These are phyloP conservation scores for Pungitius pungitius DNA, from an alignment of 2,113 vertebrate genomes.

Conservation along the genomic window DNA sequence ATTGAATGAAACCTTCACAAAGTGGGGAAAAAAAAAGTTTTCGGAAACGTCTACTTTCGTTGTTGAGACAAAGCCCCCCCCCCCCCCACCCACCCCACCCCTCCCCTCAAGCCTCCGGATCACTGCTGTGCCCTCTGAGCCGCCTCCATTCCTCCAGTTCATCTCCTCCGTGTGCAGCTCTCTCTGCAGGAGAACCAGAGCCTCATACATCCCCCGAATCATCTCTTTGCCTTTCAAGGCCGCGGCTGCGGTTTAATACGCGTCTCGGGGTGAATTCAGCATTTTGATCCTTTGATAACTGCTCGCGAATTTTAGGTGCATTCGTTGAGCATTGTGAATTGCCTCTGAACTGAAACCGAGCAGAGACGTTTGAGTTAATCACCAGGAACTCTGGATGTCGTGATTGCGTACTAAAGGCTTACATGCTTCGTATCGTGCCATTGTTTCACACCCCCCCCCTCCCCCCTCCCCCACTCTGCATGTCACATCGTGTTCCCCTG, in stretches of 20 bases:
- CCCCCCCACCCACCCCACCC: background rate
- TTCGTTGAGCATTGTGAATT: slow-evolving; percentile 2
- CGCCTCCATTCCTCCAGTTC: slow-evolving; percentile 38
- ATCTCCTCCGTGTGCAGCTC: slow-evolving; percentile 38
- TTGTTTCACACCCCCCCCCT: slow-evolving; percentile 26
- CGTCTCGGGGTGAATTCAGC: background rate
- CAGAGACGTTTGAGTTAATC: background rate
- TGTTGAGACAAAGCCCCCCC: slow-evolving; percentile 7
- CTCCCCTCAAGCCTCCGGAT: slow-evolving; percentile 16
- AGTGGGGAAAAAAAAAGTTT: background rate
- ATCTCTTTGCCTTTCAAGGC: slow-evolving; percentile 9
- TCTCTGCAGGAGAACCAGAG: slow-evolving; percentile 18
- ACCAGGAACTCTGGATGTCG: slow-evolving; percentile 24
- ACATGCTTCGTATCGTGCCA: slow-evolving; percentile 16
- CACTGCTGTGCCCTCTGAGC: slow-evolving; percentile 28
- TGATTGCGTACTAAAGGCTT: slow-evolving; percentile 29
- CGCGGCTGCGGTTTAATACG: background rate
- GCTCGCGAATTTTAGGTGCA: no score
- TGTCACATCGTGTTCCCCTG: slow-evolving; percentile 31
- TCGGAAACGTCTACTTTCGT: background rate
- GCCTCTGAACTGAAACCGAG: slow-evolving; percentile 12
- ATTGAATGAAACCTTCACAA: background rate
- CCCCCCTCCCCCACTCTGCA: slow-evolving; percentile 17
- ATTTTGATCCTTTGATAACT: background rate
- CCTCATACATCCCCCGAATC: slow-evolving; percentile 6